Evolutionary conservation across 2,797 vertebrate species (phyloP), one percentile per base, ranked within the genome.

Genomic region (Macrochelys suwanniensis): DNA sequence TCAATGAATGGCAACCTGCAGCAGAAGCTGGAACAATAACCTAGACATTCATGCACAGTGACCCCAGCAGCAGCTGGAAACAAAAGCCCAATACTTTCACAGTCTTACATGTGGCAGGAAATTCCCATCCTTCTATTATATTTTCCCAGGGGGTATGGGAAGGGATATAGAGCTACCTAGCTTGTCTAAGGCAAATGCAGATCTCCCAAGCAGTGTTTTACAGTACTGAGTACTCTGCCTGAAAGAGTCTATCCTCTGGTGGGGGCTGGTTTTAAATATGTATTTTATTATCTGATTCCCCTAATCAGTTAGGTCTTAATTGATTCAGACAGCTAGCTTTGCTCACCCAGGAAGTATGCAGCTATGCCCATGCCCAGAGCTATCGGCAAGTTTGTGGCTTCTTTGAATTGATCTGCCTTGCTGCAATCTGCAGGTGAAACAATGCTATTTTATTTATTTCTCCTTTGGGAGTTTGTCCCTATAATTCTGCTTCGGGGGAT

Each of bases 1-100:
- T 19, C 61, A 51, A 65, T 37, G 23, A 50, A 21, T 84, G 90
- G 92, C 92, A 93, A 89, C 65, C 88, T 80, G 61, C 74, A 91
- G 65, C 76, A 94, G 51, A 65, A 91, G n/a, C 12, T 56, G 84
- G 68, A 53, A 83, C 90, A 94, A 90, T 13, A 80, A 56, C 51
- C 56, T 21, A 25, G 19, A 88, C 49, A 54, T 8, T 61, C 0
- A 61, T 89, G 93, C 49, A 85, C 88, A 89, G 91, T 61, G 65
- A 74, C 85, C 76, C 71, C 47, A 71, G 10, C n/a, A 93, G 65
- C 74, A 61, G 53, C 89, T 80, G 33, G 84, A 87, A 94, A 31
- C 88, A 87, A 83, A 61, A 37, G 47, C 13, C 78, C 25, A 26
- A 28, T 21, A 12, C 5, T 65, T 65, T 61, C 26, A 71, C 71